A percentile compares a stretch with the other conserved stretches of the same genome.
phyloP scores from a whole-genome alignment of 1,140 invertebrate genomes.

The Tetranychus cinnabarinus region DNA sequence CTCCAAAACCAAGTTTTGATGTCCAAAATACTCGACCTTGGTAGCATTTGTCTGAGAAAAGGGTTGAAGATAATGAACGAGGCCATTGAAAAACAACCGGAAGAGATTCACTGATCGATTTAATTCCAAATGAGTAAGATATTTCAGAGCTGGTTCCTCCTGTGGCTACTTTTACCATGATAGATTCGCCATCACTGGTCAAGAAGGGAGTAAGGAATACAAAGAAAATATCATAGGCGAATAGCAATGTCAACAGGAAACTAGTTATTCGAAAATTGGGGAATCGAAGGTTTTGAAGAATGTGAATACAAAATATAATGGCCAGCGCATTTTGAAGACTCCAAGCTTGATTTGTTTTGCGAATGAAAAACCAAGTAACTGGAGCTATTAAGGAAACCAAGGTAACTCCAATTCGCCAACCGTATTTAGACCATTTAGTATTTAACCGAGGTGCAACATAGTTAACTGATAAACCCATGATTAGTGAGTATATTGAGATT shows the following conservation, averaged over 20 bases:
- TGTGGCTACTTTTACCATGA: conserved; percentile 39
- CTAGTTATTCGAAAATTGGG: conserved; percentile 30
- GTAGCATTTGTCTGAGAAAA: conserved; percentile 16
- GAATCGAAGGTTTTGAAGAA: conserved; percentile 25
- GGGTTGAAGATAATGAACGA: conserved; percentile 8
- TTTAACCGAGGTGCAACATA: not conserved
- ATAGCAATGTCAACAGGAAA: conserved; percentile 28
- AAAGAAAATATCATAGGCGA: conserved; percentile 39
- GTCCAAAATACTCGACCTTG: conserved; percentile 6
- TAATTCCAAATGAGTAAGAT: not conserved
- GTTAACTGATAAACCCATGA: conserved; percentile 6
- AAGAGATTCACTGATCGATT: conserved; percentile 14
- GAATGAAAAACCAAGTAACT: conserved; percentile 9
- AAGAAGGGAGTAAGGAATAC: conserved; percentile 37
- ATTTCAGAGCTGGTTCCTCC: conserved; percentile 12
- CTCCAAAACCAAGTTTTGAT: conserved; percentile 35
- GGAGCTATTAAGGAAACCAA: conserved; percentile 6
- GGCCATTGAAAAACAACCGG: conserved; percentile 33
- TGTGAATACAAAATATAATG: conserved; percentile 26
- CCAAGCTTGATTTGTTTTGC: conserved; percentile 21
- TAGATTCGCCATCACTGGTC: conserved; percentile 21
- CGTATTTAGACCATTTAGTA: conserved; percentile 1
- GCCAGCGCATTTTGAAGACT: conserved; percentile 29
- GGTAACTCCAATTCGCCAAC: conserved; percentile 2
- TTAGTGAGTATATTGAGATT: conserved; percentile 15